Base-by-base conservation (phyloP, 2,888 invertebrate species). In the Eulithis testata region DNA sequence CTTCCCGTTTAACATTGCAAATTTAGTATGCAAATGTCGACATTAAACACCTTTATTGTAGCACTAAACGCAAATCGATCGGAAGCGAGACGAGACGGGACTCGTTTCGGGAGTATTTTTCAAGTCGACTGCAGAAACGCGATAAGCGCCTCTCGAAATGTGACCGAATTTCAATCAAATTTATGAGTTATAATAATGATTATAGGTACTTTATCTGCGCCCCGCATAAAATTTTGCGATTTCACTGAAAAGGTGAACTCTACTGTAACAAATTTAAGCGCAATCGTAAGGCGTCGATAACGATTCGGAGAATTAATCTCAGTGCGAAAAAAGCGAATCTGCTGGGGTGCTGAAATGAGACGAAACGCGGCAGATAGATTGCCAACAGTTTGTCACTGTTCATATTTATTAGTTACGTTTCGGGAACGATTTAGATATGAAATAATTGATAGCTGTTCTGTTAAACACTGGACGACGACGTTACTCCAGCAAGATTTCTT, bases 141-240 rank as follows among this genome's bases (percentile, higher is more conserved):
- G 93, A 93, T 93, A 93, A 93, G 91, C 84, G 81, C 78, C 79
- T 80, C 76, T 84, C 85, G 88, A 90, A 91, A 91, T 91, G 89
- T 91, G 88, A 91, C 91, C 90, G 87, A 91, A 91, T 90, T 92
- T 92, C 92, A 91, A 92, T 93, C 89, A 90, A 91, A 91, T 92
- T 92, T 92, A 93, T 91, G 90, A 92, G 83, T 91, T 91, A 91
- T 90, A 87, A 92, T 91, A 91, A 92, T 91, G 89, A 92, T 91
- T 90, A 89, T 90, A 90, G 90, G 89, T 84, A 86, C 87, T 90
- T 91, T 91, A 92, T 91, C 91, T 79, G 83, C 76, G 85, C 80
- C 79, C 70, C 87, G 88, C 91, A 88, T 88, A 87, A 90, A 90
- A 91, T 91, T 91, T 89, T 67, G 88, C 89, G 88, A 91, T 91